Conservation (phyloP, 2,888 invertebrate genomes). For the Oscheius sp. region DNA sequence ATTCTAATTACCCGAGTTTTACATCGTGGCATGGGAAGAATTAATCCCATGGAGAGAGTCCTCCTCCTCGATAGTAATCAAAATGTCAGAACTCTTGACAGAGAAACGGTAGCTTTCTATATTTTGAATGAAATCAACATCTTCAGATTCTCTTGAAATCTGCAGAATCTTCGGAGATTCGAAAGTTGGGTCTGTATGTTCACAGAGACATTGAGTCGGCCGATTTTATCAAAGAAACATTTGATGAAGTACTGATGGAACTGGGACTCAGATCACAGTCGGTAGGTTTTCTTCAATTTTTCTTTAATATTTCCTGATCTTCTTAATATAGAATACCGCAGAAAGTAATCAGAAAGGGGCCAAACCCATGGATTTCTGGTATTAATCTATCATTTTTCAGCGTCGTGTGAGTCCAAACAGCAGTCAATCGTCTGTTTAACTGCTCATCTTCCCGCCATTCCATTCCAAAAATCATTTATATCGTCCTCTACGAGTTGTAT, state of each 20-base stretch:
- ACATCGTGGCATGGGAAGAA: constrained; percentile 17
- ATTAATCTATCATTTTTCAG: not conserved
- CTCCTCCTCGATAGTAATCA: constrained; percentile 18
- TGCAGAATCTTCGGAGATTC: constrained; percentile 5
- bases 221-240: constrained; percentile 10
- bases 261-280: constrained; percentile 10
- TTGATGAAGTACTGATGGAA: constrained; percentile 21
- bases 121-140: too few species aligned
- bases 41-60: constrained; percentile 22
- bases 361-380: too few species aligned
- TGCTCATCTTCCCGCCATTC: too few species aligned
- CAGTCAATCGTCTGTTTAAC: not conserved
- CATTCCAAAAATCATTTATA: too few species aligned
- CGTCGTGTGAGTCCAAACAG: not conserved
- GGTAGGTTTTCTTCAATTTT: constrained; percentile 4
- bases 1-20: constrained; percentile 18
- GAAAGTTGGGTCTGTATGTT: constrained; percentile 12
- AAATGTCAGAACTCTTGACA: not conserved
- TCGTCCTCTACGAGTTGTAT: too few species aligned
- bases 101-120: not conserved
- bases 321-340: too few species aligned
- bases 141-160: constrained; percentile 16
- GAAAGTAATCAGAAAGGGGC: too few species aligned
- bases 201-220: not conserved
- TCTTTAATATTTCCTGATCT: too few species aligned